Conservation (phyloP, 2,888 invertebrate genomes). For the Fragum whitleyi region DNA sequence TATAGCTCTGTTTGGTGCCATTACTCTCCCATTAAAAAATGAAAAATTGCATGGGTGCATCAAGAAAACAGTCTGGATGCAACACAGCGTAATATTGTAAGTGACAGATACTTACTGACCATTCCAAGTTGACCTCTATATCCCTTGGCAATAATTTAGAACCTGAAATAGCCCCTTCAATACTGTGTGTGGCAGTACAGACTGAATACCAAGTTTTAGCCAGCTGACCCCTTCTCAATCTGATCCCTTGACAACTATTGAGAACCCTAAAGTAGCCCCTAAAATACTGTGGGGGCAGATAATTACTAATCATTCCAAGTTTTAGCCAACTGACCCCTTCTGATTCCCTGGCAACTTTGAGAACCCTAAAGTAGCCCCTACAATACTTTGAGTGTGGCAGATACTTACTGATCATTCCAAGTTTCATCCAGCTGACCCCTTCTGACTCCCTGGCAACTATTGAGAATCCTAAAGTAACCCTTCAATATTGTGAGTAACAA, state of each 20-base stretch:
- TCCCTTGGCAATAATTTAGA: no score
- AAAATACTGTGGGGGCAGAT: conserved; percentile 99
- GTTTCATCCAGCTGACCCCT: conserved; percentile 93
- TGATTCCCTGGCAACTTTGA: conserved; percentile 95
- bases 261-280: conserved; percentile 99
- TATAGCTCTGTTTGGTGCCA: no score
- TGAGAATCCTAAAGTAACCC: conserved; percentile 98
- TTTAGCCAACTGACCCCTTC: conserved; percentile 93
- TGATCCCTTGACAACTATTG: conserved; percentile 94
- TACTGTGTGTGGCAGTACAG: conserved; percentile 96
- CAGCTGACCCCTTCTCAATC: conserved; percentile 93
- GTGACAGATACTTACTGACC: conserved; percentile 94
- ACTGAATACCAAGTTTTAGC: conserved; percentile 91
- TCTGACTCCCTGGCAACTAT: conserved; percentile 94
- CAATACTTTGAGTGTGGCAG: conserved; percentile 99
- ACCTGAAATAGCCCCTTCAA: conserved; percentile 99
- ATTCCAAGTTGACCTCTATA: no score
- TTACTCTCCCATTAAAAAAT: no score
- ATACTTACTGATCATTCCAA: conserved; percentile 91
- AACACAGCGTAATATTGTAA: conserved; percentile 98
- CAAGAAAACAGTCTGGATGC: no score
- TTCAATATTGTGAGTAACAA: conserved; percentile 99
- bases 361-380: conserved; percentile 99
- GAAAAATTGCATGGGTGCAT: no score
- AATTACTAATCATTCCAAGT: conserved; percentile 89